A percentile compares a stretch with the other conserved stretches of the same genome.
These are phyloP conservation scores for Drosophila aldrichi DNA, from an alignment of 2,888 invertebrate species.

Conservation along the genomic window DNA sequence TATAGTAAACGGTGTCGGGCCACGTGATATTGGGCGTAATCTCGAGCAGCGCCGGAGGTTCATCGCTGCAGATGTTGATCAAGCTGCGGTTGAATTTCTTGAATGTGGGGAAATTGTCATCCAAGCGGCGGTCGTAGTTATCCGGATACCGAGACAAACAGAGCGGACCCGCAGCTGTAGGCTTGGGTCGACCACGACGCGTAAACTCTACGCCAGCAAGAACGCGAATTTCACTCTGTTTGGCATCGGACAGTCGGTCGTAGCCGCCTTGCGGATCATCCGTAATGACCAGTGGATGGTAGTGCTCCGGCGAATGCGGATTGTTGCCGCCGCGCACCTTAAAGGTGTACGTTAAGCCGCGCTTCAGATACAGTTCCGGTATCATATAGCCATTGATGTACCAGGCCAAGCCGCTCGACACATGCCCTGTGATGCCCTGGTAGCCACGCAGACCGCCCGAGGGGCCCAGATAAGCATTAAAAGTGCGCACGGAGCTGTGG, in stretches of 20 bases:
- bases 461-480: constrained; percentile 93
- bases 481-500: constrained; percentile 89
- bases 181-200: constrained; percentile 92
- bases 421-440: constrained; percentile 89
- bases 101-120: constrained; percentile 92
- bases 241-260: constrained; percentile 90
- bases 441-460: constrained; percentile 93
- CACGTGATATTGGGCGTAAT: constrained; percentile 95
- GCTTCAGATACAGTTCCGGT: constrained; percentile 94
- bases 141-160: constrained; percentile 90
- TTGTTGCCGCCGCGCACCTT: constrained; percentile 93
- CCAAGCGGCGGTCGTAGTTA: constrained; percentile 90
- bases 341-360: constrained; percentile 94
- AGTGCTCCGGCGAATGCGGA: constrained; percentile 93
- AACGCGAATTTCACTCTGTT: constrained; percentile 90
- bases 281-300: constrained; percentile 96
- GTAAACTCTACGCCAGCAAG: constrained; percentile 93
- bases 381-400: constrained; percentile 96
- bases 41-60: constrained; percentile 90
- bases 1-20: constrained; percentile 96
- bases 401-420: constrained; percentile 92
- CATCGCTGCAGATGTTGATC: constrained; percentile 89
- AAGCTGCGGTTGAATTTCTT: constrained; percentile 94
- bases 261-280: constrained; percentile 94
- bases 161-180: constrained; percentile 93